These are phyloP conservation scores for Ostrea denselamellosa DNA, from an alignment of 1,140 invertebrate species.

Conservation along the genomic window DNA sequence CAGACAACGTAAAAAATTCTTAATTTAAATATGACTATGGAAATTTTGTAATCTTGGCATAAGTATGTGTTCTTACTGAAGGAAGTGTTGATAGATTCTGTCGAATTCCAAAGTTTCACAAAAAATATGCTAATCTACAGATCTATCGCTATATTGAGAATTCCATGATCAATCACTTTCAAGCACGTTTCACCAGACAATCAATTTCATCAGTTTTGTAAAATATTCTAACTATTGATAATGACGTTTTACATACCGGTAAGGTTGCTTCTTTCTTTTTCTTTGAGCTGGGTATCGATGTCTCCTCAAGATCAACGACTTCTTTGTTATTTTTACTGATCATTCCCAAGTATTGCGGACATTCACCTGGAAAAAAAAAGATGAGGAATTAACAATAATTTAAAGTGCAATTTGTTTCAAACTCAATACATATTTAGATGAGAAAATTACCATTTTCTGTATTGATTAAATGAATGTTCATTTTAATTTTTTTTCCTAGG, in stretches of 20 bases:
- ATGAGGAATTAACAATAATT: background rate
- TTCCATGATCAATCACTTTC: background rate
- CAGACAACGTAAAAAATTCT: no score
- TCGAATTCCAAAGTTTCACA: background rate
- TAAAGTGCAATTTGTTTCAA: background rate
- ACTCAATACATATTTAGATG: background rate
- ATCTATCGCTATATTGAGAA: no score
- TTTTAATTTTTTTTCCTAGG: conserved; percentile 67
- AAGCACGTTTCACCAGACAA: background rate
- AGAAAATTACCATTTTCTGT: conserved; percentile 66
- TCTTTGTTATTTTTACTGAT: conserved; percentile 67
- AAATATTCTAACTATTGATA: background rate
- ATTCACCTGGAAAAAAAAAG: conserved; percentile 67
- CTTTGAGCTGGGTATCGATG: conserved; percentile 43
- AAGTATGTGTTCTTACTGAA: background rate
- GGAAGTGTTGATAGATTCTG: background rate
- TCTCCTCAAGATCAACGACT: conserved; percentile 49
- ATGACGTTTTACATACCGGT: conserved; percentile 49
- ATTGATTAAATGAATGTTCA: conserved; percentile 71
- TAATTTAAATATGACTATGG: no score
- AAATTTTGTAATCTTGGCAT: background rate
- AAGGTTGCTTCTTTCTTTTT: conserved; percentile 59
- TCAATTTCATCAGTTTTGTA: background rate
- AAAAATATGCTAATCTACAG: no score
- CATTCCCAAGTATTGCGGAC: conserved; percentile 75